Evolutionary conservation across 1,140 invertebrate genomes (phyloP), one percentile per base, ranked within the genome.

Genomic region (Ptiloglossa arizonensis): DNA sequence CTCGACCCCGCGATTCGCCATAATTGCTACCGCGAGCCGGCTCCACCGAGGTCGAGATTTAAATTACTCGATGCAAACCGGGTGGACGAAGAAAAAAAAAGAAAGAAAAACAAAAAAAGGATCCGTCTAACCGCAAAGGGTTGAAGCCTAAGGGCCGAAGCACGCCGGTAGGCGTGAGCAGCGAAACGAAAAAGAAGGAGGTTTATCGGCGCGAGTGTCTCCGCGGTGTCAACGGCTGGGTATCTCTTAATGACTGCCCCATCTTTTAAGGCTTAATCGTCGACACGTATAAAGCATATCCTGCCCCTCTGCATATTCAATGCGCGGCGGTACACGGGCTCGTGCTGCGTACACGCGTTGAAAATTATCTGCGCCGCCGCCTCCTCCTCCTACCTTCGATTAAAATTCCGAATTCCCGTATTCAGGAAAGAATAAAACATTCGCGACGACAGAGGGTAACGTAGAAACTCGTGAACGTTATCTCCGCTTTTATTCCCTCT

Each of bases 231-330:
- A 90, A 89, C 85, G 79, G 83, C 86, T 85, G 85, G n/a, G 86
- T 90, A 90, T 91, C 88, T 90, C 91, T 92, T 92, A 92, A 92
- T 92, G 91, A 92, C 89, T 90, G 88, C 84, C 88, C 89, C 89
- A 88, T 92, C 90, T 91, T 88, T 71, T 68, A 87, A 88, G 87
- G 86, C 88, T 92, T 92, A 92, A 92, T 92, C 91, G 89, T 76
- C 88, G 89, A 92, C 91, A 91, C 88, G 91, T 89, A 91, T 91
- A 92, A 92, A 92, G 88, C 89, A 92, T 91, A 82, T 82, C 67
- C 67, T 86, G 86, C 32, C 85, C 83, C 78, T 87, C 88, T 92
- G 91, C 91, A 91, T 92, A 92, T 92, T 91, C 88, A 91, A 91
- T 83, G 87, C 81, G 82, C 83, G 75, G n/a, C 75, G 86, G 60